A percentile compares a stretch with the other conserved stretches of the same genome.
These are phyloP conservation scores for Crossocerus cetratus DNA, from an alignment of 2,888 invertebrate species.

Conservation along the genomic window DNA sequence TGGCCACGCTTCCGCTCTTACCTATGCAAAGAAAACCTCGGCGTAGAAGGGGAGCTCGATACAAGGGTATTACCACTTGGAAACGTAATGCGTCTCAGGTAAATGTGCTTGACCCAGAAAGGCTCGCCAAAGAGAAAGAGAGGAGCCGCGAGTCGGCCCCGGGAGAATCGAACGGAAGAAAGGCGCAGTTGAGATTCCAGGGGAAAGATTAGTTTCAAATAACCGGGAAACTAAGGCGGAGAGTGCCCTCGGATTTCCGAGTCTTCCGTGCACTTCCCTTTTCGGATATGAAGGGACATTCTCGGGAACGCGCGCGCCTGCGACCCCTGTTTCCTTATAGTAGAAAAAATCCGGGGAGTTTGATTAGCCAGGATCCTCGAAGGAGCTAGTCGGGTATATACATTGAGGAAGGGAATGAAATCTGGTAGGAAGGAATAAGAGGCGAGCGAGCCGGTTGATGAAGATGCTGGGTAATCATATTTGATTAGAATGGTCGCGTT, in stretches of 20 bases:
- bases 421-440: constrained; percentile 30
- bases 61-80: constrained; percentile 60
- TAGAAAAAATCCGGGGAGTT: too few species aligned
- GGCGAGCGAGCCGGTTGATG: constrained; percentile 56
- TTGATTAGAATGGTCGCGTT: constrained; percentile 73
- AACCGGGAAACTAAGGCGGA: constrained; percentile 28
- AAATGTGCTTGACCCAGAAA: constrained; percentile 60
- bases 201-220: constrained; percentile 46
- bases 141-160: constrained; percentile 24
- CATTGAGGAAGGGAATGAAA: neutral
- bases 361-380: too few species aligned
- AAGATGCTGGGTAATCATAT: constrained; percentile 72
- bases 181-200: constrained; percentile 33
- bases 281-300: neutral
- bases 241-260: constrained; percentile 21
- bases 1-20: constrained; percentile 1
- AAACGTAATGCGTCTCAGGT: constrained; percentile 62
- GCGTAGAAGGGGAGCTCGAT: constrained; percentile 52
- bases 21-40: constrained; percentile 38
- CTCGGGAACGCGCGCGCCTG: neutral
- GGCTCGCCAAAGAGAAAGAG: constrained; percentile 32
- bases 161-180: constrained; percentile 54
- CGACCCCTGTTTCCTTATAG: constrained; percentile 14
- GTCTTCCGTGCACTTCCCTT: neutral
- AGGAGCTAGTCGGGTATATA: neutral